These are phyloP conservation scores for Ischnus inquisitorius DNA, from an alignment of 2,888 invertebrate species.

Conservation along the genomic window DNA sequence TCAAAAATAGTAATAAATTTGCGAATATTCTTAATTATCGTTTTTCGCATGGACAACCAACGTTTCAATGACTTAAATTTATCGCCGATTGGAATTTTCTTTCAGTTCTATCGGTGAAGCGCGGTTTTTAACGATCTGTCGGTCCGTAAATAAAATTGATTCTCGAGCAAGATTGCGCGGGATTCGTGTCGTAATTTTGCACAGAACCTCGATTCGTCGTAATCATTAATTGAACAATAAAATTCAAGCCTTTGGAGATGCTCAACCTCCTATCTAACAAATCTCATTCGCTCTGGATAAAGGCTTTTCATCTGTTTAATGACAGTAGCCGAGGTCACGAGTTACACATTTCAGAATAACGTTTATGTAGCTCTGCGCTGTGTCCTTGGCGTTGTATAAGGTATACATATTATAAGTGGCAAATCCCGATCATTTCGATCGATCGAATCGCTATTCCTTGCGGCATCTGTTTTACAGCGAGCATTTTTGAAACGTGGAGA, in stretches of 20 bases:
- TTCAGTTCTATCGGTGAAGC: not conserved
- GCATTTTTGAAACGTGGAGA: conserved; percentile 3
- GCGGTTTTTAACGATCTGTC: not conserved
- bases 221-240: conserved; percentile 13
- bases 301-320: conserved; percentile 50
- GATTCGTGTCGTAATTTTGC: not conserved
- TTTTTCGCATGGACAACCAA: not conserved
- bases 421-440: conserved; percentile 13
- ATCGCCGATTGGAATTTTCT: not conserved
- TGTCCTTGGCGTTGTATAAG: conserved; percentile 11
- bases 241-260: not conserved
- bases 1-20: conserved; percentile 8
- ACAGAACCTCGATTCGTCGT: conserved; percentile 10
- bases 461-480: conserved; percentile 37
- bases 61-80: not conserved
- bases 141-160: not conserved
- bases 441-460: conserved; percentile 44
- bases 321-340: not conserved
- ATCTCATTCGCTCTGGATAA: conserved; percentile 5
- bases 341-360: not conserved
- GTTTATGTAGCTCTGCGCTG: conserved; percentile 8
- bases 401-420: not conserved
- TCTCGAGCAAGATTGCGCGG: not conserved
- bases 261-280: conserved; percentile 41
- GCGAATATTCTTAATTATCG: not conserved